A percentile compares a stretch with the other conserved stretches of the same genome.
Evolutionary conservation across 2,888 invertebrate genomes (phyloP).

Genomic region (Criorhina ranunculi): DNA sequence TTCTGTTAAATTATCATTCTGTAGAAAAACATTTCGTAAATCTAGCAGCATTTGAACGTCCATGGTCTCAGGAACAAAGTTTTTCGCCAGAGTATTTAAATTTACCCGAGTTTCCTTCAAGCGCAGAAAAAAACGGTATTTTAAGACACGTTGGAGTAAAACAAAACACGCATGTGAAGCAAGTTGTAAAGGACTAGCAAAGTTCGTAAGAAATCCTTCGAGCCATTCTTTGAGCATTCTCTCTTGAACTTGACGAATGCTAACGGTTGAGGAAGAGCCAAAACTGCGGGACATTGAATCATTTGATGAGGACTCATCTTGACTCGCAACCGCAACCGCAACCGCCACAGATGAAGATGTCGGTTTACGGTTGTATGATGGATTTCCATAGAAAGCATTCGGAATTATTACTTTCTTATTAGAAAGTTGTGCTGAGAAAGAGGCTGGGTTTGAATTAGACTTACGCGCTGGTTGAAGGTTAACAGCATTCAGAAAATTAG

Average conservation of each 20-base stretch:
- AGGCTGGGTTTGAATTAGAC: conserved; percentile 75
- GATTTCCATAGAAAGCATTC: conserved; percentile 79
- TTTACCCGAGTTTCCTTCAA: conserved; percentile 77
- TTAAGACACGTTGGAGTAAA: conserved; percentile 78
- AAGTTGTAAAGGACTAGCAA: conserved; percentile 78
- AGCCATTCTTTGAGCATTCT: conserved; percentile 78
- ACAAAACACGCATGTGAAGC: conserved; percentile 78
- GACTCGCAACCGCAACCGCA: background rate
- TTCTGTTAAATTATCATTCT: conserved; percentile 72
- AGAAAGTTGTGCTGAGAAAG: conserved; percentile 78
- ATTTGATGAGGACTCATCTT: conserved; percentile 35
- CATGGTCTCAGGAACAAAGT: conserved; percentile 49
- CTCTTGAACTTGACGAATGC: conserved; percentile 47
- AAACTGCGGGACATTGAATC: conserved; percentile 34
- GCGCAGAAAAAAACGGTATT: conserved; percentile 78
- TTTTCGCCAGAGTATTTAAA: conserved; percentile 76
- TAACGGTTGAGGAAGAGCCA: background rate
- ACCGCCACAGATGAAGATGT: conserved; percentile 18
- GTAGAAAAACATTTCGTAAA: conserved; percentile 77
- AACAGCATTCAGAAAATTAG: conserved; percentile 79
- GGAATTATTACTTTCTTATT: conserved; percentile 79
- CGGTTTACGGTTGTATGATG: conserved; percentile 61
- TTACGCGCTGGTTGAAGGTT: conserved; percentile 77
- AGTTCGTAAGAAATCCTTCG: conserved; percentile 78
- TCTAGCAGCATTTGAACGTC: conserved; percentile 77